phyloP scores from a whole-genome alignment of 2,113 vertebrate species.

The Phylloscopus whistleri region DNA sequence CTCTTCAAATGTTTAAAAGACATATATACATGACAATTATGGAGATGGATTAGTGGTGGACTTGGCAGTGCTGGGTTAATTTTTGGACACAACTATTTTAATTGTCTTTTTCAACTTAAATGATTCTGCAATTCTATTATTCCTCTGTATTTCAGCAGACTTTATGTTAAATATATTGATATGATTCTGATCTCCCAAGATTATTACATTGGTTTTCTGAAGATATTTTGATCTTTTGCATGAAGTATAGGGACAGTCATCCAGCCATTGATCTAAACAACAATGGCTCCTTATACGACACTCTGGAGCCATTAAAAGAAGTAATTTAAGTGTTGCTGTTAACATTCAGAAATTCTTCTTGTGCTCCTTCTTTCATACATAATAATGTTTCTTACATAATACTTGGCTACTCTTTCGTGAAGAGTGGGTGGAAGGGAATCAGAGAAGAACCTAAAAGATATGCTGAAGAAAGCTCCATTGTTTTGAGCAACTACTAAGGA shows the following conservation, averaged over 20 bases:
- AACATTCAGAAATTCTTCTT: neutral
- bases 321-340: neutral
- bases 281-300: neutral
- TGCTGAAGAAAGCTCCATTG: neutral
- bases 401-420: neutral
- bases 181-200: neutral
- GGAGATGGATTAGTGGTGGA: neutral
- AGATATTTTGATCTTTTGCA: neutral
- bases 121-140: neutral
- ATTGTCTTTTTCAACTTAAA: neutral
- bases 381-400: accelerated
- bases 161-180: neutral
- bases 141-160: neutral
- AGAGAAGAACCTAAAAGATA: neutral
- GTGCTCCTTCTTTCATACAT: neutral
- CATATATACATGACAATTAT: accelerated
- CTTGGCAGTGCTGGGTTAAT: neutral
- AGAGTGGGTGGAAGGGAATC: neutral
- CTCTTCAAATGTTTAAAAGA: neutral
- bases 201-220: neutral
- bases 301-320: neutral
- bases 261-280: neutral
- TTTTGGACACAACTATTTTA: neutral
- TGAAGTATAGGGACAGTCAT: neutral
- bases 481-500: neutral